Base-by-base conservation (phyloP, 2,888 invertebrate species). In the Dexiosoma caninum region DNA sequence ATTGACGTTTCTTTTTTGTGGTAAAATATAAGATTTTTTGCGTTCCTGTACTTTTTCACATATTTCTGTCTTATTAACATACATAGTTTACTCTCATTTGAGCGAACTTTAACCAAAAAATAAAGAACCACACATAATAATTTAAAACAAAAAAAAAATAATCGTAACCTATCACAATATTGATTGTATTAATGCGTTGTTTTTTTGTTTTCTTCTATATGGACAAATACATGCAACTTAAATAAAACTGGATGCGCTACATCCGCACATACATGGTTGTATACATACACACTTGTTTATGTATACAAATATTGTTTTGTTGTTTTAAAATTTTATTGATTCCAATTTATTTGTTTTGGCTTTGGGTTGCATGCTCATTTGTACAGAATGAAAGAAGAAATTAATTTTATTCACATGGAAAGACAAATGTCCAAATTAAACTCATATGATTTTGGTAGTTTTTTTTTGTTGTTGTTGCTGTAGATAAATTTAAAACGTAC, bases 391-490 rank as follows among this genome's bases (percentile, higher is more conserved):
- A 32, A 70, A 55, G 46, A 27, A 16, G n/a, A 27, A 14, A 23
- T 7, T 7, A 44, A n/a, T 37, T 40, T 27, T 19, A 27, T 60
- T 16, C 16, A 35, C 6, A 23, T 37, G 32, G 57, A 78, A 77
- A 70, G 64, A 71, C 77, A 66, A 78, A 78, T 71, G 64, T 78
- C 57, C 70, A 71, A 78, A 64, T 64, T 57, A 55, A 77, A 49
- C 14, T 64, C 46, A 77, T 55, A 40, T 70, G 62, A 51, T 55
- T 62, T 21, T 62, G 6, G 6, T 46, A 27, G 55, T 40, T 16
- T 7, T 51, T 67, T 8, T 42, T 60, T 35, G 7, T 59, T 57
- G 21, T 60, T 62, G 21, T 64, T 53, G 21, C 19, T 62, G 51
- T 42, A 59, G 42, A 37, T 44, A 23, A 62, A 62, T 62, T 42